Evolutionary conservation across 1,140 invertebrate genomes (phyloP).

Genomic region (Riptortus pedestris): DNA sequence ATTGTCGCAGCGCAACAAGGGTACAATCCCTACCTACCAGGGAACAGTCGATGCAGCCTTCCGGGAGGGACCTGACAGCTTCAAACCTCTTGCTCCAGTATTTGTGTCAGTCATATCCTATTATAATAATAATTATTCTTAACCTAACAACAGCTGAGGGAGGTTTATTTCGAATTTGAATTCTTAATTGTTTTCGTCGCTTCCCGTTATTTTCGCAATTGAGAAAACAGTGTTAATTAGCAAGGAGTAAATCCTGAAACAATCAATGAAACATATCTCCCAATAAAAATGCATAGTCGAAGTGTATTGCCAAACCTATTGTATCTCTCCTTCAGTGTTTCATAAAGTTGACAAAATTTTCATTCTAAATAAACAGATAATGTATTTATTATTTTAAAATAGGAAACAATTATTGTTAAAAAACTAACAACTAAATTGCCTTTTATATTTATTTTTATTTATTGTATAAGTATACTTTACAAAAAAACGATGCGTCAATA

Average conservation of each 20-base stretch:
- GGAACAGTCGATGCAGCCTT: constrained; percentile 9
- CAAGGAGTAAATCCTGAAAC: not conserved
- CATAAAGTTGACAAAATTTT: too few species aligned
- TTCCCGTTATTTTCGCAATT: too few species aligned
- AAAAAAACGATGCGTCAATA: too few species aligned
- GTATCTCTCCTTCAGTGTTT: too few species aligned
- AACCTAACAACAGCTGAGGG: not conserved
- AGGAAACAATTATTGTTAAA: too few species aligned
- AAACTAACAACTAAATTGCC: too few species aligned
- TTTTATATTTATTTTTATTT: too few species aligned
- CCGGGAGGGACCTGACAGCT: not conserved
- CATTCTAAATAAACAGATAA: too few species aligned
- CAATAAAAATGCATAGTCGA: not conserved
- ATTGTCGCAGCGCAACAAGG: not conserved
- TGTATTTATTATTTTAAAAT: too few species aligned
- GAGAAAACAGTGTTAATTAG: not conserved
- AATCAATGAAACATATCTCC: not conserved
- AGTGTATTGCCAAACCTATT: too few species aligned
- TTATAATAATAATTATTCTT: not conserved
- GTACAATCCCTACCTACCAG: not conserved
- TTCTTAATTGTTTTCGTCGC: too few species aligned
- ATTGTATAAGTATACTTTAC: too few species aligned
- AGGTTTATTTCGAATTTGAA: not conserved
- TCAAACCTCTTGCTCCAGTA: not conserved
- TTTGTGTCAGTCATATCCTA: not conserved